Evolutionary conservation across 2,888 invertebrate genomes (phyloP).

Genomic region (Sphaeridia pumilis): DNA sequence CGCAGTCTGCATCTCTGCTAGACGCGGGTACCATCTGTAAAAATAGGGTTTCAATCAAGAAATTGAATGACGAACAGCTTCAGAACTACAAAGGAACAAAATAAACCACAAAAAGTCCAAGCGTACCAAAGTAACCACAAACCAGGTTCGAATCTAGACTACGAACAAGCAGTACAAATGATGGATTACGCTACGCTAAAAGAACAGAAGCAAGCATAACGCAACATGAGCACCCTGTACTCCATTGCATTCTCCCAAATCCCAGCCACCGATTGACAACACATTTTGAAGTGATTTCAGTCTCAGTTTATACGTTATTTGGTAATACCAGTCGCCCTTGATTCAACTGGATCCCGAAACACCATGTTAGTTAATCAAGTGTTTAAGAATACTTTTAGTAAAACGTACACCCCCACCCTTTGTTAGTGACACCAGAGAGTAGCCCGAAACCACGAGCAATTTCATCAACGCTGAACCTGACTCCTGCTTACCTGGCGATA

Average conservation of each 20-base stretch:
- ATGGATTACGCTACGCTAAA: slow-evolving; percentile 11
- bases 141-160: background rate
- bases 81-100: background rate
- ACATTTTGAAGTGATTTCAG: no score
- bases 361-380: no score
- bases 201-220: slow-evolving; percentile 3
- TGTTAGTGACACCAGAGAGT: no score
- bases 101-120: background rate
- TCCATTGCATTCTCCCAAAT: slow-evolving; percentile 35
- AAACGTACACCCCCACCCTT: no score
- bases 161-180: slow-evolving; percentile 9
- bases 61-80: background rate
- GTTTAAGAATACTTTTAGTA: no score
- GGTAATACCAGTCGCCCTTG: no score
- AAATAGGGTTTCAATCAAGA: background rate
- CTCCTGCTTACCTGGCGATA: slow-evolving; percentile 35
- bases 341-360: no score
- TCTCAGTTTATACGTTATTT: no score
- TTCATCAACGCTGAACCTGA: no score
- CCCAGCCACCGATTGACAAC: slow-evolving; percentile 7
- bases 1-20: slow-evolving; percentile 49
- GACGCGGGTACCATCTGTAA: slow-evolving; percentile 34
- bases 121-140: background rate
- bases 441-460: no score
- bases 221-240: slow-evolving; percentile 23